These are phyloP conservation scores for Pandemis cinnamomeana DNA, from an alignment of 2,888 invertebrate genomes.

Conservation along the genomic window DNA sequence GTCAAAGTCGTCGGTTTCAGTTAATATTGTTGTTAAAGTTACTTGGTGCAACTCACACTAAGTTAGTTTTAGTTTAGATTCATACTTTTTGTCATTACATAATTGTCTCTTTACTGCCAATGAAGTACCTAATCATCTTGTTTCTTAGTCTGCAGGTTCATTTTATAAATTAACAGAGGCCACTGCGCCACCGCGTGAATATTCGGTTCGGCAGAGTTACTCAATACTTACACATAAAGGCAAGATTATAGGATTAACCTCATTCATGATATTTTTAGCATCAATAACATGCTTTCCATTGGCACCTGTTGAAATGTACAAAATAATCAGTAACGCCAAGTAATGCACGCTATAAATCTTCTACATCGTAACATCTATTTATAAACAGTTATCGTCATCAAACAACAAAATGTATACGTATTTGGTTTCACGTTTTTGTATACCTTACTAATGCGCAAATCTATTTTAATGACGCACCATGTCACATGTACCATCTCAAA, in stretches of 20 bases:
- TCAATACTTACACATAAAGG: not conserved
- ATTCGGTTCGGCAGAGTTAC: not conserved
- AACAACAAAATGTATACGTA: not conserved
- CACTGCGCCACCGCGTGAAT: not conserved
- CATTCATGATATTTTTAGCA: slow-evolving; percentile 5
- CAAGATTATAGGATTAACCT: slow-evolving; percentile 9
- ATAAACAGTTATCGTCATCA: slow-evolving; percentile 1
- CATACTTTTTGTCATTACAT: too few relatives aligned
- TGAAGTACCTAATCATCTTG: too few relatives aligned
- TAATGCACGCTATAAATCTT: not conserved
- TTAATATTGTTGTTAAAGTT: too few relatives aligned
- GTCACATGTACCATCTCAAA: slow-evolving; percentile 11
- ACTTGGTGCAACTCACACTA: too few relatives aligned
- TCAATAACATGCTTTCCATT: not conserved
- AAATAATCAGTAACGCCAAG: not conserved
- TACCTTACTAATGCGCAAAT: not conserved
- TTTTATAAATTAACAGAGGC: not conserved
- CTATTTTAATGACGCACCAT: slow-evolving; percentile 11
- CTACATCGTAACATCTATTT: not conserved
- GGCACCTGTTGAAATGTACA: slow-evolving; percentile 3
- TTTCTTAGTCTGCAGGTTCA: not conserved
- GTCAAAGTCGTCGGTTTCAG: too few relatives aligned
- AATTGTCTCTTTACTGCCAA: too few relatives aligned
- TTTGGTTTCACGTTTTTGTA: not conserved
- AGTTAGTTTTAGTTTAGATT: too few relatives aligned